Percentiles rank a stretch among this genome's conserved stretches.
phyloP scores from a whole-genome alignment of 1,140 invertebrate species.

The Wasmannia auropunctata region DNA sequence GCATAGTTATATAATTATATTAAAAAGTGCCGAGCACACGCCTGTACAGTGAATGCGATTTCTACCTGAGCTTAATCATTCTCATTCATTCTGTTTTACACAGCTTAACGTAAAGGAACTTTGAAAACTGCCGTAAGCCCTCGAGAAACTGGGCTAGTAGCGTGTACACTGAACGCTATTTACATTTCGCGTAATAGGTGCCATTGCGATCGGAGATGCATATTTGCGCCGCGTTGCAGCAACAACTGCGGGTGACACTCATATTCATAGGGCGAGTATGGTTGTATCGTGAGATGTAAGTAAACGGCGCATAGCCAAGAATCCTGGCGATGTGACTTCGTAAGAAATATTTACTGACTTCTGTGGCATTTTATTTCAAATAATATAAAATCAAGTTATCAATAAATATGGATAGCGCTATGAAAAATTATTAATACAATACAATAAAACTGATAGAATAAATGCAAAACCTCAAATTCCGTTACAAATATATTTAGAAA shows the following conservation, averaged over 20 bases:
- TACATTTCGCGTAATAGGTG: slow-evolving; percentile 23
- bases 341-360: neutral
- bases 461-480: neutral
- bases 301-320: neutral
- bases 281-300: neutral
- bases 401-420: neutral
- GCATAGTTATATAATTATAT: slow-evolving; percentile 13
- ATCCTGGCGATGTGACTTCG: neutral
- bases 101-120: neutral
- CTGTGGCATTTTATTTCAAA: neutral
- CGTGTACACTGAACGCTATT: neutral
- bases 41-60: neutral
- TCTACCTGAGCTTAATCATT: neutral
- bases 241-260: slow-evolving; percentile 11
- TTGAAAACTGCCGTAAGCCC: slow-evolving; percentile 12
- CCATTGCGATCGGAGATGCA: slow-evolving; percentile 16
- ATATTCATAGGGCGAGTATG: neutral
- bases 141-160: neutral
- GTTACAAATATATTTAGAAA: neutral
- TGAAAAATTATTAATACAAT: neutral
- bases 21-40: neutral
- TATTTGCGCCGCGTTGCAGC: neutral
- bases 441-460: neutral
- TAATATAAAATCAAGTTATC: neutral
- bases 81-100: neutral